These are phyloP conservation scores for Poecile atricapillus DNA, from an alignment of 2,113 vertebrate species.

Conservation along the genomic window DNA sequence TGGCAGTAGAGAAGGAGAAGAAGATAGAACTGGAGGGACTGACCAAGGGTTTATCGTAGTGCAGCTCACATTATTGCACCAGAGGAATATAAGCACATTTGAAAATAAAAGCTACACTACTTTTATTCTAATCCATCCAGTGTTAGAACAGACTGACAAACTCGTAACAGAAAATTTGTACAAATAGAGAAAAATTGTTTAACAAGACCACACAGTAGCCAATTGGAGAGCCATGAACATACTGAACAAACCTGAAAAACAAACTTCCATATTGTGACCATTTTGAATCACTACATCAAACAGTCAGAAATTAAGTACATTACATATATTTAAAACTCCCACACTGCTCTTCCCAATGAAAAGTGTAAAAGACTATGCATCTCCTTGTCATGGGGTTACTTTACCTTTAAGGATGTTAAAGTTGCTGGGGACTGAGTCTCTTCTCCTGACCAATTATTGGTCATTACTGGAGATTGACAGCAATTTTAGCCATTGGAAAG, in stretches of 20 bases:
- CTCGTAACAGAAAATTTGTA: neutral
- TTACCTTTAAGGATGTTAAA: too few species aligned
- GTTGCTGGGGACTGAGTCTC: too few species aligned
- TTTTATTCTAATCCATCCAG: neutral
- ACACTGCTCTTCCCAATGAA: neutral
- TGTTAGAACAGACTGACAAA: neutral
- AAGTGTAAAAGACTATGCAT: neutral
- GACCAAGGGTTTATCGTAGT: neutral
- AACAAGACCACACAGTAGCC: neutral
- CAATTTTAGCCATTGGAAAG: too few species aligned
- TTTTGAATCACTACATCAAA: neutral
- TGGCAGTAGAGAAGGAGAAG: neutral
- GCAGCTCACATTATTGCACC: neutral
- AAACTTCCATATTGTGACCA: neutral
- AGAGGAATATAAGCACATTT: neutral
- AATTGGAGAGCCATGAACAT: neutral
- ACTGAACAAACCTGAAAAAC: neutral
- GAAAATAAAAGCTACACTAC: neutral
- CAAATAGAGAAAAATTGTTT: neutral
- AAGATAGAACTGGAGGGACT: neutral
- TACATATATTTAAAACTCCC: neutral
- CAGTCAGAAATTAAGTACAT: neutral
- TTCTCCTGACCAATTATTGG: too few species aligned
- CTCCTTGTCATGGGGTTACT: too few species aligned
- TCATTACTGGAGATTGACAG: too few species aligned